Conservation (phyloP, 2,888 invertebrate species). For the Heliconius ismenius region DNA sequence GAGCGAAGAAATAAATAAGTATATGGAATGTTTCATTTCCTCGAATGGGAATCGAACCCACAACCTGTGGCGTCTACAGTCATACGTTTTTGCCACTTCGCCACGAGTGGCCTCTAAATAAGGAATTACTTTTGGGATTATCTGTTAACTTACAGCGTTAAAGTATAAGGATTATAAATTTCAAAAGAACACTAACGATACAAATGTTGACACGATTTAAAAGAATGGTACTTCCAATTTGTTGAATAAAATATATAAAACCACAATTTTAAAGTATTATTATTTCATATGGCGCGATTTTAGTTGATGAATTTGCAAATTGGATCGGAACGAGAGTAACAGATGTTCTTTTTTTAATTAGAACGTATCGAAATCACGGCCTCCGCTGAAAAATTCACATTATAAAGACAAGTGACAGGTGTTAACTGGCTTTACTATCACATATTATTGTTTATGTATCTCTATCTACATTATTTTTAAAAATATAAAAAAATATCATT, state of each 20-base stretch:
- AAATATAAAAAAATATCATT: too few species aligned
- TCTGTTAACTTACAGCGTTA: background rate
- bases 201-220: conserved; percentile 6
- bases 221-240: background rate
- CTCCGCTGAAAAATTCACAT: conserved; percentile 26
- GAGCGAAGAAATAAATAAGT: too few species aligned
- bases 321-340: conserved; percentile 32
- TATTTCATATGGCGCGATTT: conserved; percentile 25
- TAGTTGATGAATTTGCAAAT: conserved; percentile 36
- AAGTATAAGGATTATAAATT: background rate
- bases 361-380: conserved; percentile 28
- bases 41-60: too few species aligned
- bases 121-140: background rate
- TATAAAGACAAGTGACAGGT: conserved; percentile 30
- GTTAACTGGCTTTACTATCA: conserved; percentile 7
- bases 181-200: background rate
- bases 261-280: conserved; percentile 26
- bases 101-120: too few species aligned
- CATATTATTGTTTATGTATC: background rate
- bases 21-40: too few species aligned
- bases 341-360: conserved; percentile 36
- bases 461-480: background rate
- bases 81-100: too few species aligned
- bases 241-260: conserved; percentile 22
- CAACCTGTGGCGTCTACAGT: too few species aligned